These are phyloP conservation scores for Pseudonaja textilis DNA, from an alignment of 2,113 vertebrate genomes.

Conservation along the genomic window DNA sequence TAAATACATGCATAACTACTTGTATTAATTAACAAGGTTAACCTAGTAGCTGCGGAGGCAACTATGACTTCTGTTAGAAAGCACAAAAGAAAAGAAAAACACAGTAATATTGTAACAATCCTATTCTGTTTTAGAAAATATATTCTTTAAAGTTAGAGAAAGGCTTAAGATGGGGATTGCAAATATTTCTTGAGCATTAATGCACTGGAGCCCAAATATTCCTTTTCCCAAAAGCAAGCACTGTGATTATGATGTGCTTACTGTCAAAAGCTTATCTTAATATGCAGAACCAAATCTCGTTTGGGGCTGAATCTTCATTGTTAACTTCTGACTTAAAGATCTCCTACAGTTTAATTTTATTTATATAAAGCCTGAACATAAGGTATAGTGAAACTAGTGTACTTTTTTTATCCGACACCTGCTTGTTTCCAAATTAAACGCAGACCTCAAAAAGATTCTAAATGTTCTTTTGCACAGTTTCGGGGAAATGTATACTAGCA, in stretches of 20 bases:
- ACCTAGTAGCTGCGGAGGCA: background rate
- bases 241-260: background rate
- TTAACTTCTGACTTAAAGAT: background rate
- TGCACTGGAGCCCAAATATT: background rate
- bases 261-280: background rate
- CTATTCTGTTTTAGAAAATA: slow-evolving; percentile 22
- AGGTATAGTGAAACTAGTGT: background rate
- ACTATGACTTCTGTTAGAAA: background rate
- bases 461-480: background rate
- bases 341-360: background rate
- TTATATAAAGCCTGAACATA: background rate
- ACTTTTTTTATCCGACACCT: background rate
- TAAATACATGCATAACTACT: background rate
- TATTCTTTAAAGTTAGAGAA: background rate
- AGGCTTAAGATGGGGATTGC: background rate
- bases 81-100: background rate
- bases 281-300: background rate
- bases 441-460: background rate
- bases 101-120: background rate
- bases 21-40: slow-evolving; percentile 6
- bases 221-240: background rate
- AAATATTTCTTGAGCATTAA: background rate
- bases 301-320: background rate
- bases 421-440: background rate
- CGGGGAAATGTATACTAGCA: background rate